Evolutionary conservation across 2,888 invertebrate genomes (phyloP), one percentile per base, ranked within the genome.

Genomic region (Erynnis tages): DNA sequence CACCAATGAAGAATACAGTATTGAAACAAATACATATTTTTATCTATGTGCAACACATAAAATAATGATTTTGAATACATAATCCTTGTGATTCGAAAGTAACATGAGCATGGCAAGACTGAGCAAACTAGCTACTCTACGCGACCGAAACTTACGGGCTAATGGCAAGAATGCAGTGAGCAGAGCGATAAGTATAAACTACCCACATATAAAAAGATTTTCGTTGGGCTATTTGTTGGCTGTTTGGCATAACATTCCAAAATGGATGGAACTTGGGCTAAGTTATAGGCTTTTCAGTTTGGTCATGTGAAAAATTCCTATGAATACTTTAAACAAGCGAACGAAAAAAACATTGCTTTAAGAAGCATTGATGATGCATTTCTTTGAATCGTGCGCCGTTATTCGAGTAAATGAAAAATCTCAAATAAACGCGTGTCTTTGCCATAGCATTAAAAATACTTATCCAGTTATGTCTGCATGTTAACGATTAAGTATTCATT

Each of bases 121-220:
- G 69, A 71, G 69, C 67, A 62, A 60, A 65, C 59, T 67, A 63
- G 61, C 63, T 50, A 61, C 59, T 58, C 55, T 66, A 68, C 55
- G 59, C 69, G 69, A 67, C 68, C 63, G 62, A 61, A 57, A 67
- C 63, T 64, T 71, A 69, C 60, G 49, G 58, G 60, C 66, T 68
- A 61, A 55, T 79, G 79, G 80, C 79, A 75, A 77, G 76, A 72
- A 65, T 70, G 59, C 62, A 61, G 66, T 73, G 74, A 76, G 78
- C 77, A 65, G 63, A 58, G 61, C 17, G 65, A 63, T 13, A 63
- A 58, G 53, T 65, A 60, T 45, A 53, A 41, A 57, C 52, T 30
- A 44, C 44, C 21, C 30, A 44, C 45, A 38, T 37, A 25, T 38
- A 38, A 11, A 35, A 27, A 16, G 44, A 30, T 11, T 13, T 41